Conservation (phyloP, 2,888 invertebrate species). For the Hirtodrosophila confusa region DNA sequence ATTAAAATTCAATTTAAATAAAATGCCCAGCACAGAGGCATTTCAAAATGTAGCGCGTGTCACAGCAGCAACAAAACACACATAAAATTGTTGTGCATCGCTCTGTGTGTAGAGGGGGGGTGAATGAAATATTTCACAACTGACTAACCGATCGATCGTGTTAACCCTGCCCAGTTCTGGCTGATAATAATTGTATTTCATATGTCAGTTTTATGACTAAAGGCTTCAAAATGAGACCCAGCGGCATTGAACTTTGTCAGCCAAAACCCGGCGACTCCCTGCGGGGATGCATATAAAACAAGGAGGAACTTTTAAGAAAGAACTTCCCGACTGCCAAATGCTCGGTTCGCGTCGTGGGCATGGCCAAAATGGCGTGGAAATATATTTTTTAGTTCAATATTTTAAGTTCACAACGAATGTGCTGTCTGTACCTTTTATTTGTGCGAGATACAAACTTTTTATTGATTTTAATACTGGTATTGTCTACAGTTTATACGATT, state of each 20-base stretch:
- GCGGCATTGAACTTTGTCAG: slow-evolving; percentile 45
- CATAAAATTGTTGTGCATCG: slow-evolving; percentile 31
- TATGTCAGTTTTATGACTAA: slow-evolving; percentile 63
- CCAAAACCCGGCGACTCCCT: slow-evolving; percentile 47
- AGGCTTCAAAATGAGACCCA: slow-evolving; percentile 52
- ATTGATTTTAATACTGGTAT: no score
- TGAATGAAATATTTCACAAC: slow-evolving; percentile 37
- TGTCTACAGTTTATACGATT: no score
- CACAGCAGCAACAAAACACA: slow-evolving; percentile 51
- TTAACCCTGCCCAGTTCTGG: slow-evolving; percentile 36
- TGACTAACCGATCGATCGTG: slow-evolving; percentile 41
- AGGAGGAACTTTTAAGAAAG: no score
- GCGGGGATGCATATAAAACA: slow-evolving; percentile 37
- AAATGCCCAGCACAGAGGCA: slow-evolving; percentile 27
- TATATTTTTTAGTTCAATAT: no score
- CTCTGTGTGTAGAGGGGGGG: slow-evolving; percentile 11
- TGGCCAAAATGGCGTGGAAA: no score
- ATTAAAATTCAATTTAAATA: slow-evolving; percentile 75
- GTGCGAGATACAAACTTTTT: no score
- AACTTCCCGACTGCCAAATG: no score
- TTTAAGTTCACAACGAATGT: no score
- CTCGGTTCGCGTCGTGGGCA: no score
- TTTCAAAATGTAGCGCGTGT: slow-evolving; percentile 74
- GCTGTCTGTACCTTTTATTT: no score
- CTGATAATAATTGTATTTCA: slow-evolving; percentile 59